Conservation (phyloP, 2,113 vertebrate genomes). For the Terrapene triunguis region DNA sequence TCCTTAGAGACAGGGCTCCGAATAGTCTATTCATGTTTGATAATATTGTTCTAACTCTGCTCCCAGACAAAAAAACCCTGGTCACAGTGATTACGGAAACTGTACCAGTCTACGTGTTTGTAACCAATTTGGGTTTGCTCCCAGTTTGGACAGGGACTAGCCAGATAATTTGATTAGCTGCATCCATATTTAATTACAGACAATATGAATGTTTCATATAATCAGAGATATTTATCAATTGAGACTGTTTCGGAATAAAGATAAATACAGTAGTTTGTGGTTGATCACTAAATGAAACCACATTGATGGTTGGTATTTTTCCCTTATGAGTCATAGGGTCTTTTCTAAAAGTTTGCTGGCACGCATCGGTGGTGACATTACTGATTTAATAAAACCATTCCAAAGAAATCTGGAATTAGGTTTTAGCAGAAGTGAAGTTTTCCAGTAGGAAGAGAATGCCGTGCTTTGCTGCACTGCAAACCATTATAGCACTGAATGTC, state of each 20-base stretch:
- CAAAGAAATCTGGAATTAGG: conserved; percentile 19
- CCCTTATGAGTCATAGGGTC: conserved; percentile 36
- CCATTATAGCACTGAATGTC: accelerated
- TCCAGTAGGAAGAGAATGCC: conserved; percentile 52
- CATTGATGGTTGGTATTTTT: not conserved
- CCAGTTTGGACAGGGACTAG: not conserved
- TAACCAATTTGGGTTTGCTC: not conserved
- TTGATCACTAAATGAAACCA: not conserved
- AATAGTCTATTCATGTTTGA: not conserved
- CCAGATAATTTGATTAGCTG: not conserved
- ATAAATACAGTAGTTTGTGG: conserved; percentile 17
- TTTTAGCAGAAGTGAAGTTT: conserved; percentile 29
- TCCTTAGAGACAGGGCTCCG: not conserved
- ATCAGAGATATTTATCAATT: not conserved
- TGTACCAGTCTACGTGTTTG: not conserved
- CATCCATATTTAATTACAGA: not conserved
- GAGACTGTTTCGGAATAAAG: not conserved
- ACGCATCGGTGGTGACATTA: conserved; percentile 21
- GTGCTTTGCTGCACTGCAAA: not conserved
- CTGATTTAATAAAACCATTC: conserved; percentile 27
- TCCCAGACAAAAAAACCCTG: not conserved
- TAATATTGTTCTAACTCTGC: not conserved
- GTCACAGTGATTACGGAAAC: not conserved
- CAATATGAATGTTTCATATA: not conserved
- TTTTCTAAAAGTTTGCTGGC: conserved; percentile 44